These are phyloP conservation scores for Cephalotes varians DNA, from an alignment of 2,888 invertebrate genomes.

Conservation along the genomic window DNA sequence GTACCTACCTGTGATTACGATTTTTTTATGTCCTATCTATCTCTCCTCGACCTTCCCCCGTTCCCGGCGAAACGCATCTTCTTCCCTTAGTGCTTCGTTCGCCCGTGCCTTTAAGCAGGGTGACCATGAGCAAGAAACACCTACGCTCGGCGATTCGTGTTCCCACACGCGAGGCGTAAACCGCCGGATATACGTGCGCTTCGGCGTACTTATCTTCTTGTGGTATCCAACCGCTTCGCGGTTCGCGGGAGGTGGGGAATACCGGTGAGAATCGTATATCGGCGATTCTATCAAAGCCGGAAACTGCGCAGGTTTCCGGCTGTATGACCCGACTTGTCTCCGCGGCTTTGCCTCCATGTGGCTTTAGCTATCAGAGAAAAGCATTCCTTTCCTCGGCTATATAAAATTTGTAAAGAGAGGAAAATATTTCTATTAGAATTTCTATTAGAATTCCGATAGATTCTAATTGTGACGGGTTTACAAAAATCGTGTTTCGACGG, in stretches of 20 bases:
- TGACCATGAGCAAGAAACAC: slow-evolving; percentile 70
- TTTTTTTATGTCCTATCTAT: slow-evolving; percentile 53
- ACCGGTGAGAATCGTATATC: slow-evolving; percentile 46
- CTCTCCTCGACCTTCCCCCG: slow-evolving; percentile 31
- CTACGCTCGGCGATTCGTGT: slow-evolving; percentile 75
- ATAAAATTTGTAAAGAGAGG: neutral
- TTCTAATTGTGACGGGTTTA: neutral
- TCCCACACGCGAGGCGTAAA: slow-evolving; percentile 73
- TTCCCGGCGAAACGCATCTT: slow-evolving; percentile 17
- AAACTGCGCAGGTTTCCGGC: slow-evolving; percentile 54
- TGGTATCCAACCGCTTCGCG: slow-evolving; percentile 57
- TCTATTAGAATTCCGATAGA: neutral
- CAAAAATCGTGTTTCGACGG: no score
- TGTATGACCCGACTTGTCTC: slow-evolving; percentile 19
- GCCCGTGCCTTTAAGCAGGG: slow-evolving; percentile 43
- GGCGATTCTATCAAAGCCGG: slow-evolving; percentile 63
- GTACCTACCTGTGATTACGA: slow-evolving; percentile 77
- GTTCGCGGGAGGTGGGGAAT: slow-evolving; percentile 51
- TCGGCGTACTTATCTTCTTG: slow-evolving; percentile 61
- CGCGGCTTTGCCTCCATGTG: slow-evolving; percentile 16
- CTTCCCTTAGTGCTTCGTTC: slow-evolving; percentile 35
- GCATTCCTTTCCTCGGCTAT: neutral
- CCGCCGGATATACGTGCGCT: slow-evolving; percentile 61
- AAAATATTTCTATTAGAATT: neutral
- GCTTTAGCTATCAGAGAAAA: neutral